These are phyloP conservation scores for Limenitis camilla DNA, from an alignment of 2,888 invertebrate genomes.

Conservation along the genomic window DNA sequence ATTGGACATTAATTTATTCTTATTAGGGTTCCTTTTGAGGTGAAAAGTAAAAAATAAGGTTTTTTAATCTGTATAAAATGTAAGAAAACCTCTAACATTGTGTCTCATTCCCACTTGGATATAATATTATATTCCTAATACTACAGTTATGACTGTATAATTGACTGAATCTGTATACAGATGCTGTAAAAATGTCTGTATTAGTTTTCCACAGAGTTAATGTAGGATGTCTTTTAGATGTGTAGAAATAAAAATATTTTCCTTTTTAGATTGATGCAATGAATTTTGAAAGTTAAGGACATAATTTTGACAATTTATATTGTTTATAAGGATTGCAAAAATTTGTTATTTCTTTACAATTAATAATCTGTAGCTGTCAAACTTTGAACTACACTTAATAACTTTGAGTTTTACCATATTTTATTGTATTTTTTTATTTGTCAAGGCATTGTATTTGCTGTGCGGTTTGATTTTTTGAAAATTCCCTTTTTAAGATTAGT, in stretches of 20 bases:
- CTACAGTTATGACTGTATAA: too few species aligned
- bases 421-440: too few species aligned
- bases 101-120: too few species aligned
- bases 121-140: too few species aligned
- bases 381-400: too few species aligned
- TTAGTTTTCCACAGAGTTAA: constrained; percentile 2
- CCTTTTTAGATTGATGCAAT: constrained; percentile 16
- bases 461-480: neutral
- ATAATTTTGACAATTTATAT: constrained; percentile 52
- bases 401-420: too few species aligned
- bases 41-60: too few species aligned
- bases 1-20: too few species aligned
- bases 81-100: too few species aligned
- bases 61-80: too few species aligned
- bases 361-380: constrained; percentile 23
- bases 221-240: constrained; percentile 13
- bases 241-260: constrained; percentile 7
- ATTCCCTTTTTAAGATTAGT: neutral
- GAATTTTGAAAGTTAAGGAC: constrained; percentile 42
- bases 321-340: constrained; percentile 57
- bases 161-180: constrained; percentile 13
- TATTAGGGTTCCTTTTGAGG: too few species aligned
- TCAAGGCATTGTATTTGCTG: too few species aligned
- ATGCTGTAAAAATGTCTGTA: constrained; percentile 6
- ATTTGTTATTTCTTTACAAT: constrained; percentile 62